Evolutionary conservation across 2,797 vertebrate species (phyloP), one percentile per base, ranked within the genome.

Genomic region (Phoebastria nigripes): DNA sequence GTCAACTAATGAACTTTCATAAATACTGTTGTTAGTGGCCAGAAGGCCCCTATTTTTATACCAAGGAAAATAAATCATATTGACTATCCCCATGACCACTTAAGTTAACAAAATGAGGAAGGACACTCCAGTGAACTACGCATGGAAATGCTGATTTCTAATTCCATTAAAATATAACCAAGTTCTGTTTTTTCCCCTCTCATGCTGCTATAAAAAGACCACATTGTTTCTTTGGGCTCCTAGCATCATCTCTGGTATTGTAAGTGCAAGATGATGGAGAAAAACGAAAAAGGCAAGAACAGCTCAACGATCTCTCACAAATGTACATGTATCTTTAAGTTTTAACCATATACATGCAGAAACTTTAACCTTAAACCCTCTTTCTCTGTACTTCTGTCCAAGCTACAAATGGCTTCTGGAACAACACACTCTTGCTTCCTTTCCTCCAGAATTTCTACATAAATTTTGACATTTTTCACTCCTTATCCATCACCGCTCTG

Each of bases 81-180:
- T 66, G 78, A 44, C 46, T 42, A 87, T 73, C 76, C 82, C 66
- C 91, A 87, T 92, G 89, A 95, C 61, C 47, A 85, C 67, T 61
- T 39, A 16, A 81, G 74, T 58, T 89, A 85, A 93, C 77, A 92
- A 96, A 96, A 97, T 92, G 92, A 94, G 94, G 96, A 96, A 96
- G 92, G 71, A 90, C 86, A 39, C 82, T 87, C 49, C 49, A 90
- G 55, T 19, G 67, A 96, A 84, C 74, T 8, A 85, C 19, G 71
- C 94, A 83, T 94, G 96, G 96, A 97, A 96, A 97, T 26, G 92
- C 73, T 94, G 92, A 97, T 89, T 91, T 90, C 74, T 92, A 84
- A 80, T 96, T 91, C 95, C 65, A 85, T 91, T 93, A 92, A 87
- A 80, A 92, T 29, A 67, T 8, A 92, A 86, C 71, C 5, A n/a